A percentile compares a stretch with the other conserved stretches of the same genome.
Evolutionary conservation across 1,140 invertebrate genomes (phyloP).

Genomic region (Paraescarpia echinospica): DNA sequence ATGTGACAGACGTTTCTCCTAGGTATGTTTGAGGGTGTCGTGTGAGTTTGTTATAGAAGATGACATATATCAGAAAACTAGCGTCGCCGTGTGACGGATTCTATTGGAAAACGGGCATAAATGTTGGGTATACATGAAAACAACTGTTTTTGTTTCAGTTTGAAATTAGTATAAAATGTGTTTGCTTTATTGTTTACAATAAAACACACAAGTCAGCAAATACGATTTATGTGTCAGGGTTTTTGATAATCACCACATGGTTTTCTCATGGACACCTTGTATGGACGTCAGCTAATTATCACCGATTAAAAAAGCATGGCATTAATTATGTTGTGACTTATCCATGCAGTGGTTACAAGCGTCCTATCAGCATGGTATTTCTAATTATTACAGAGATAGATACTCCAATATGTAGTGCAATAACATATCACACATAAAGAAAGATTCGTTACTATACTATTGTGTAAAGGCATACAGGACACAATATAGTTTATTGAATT

Average conservation of each 20-base stretch:
- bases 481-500: too few relatives aligned
- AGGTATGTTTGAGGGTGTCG: not conserved
- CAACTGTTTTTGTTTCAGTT: not conserved
- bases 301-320: too few relatives aligned
- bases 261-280: not conserved
- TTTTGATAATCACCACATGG: too few relatives aligned
- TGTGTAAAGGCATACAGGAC: too few relatives aligned
- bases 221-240: not conserved
- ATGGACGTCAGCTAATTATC: not conserved
- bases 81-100: not conserved
- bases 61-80: not conserved
- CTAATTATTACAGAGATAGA: not conserved
- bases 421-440: not conserved
- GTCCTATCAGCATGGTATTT: not conserved
- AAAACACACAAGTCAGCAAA: not conserved
- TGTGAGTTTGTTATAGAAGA: not conserved
- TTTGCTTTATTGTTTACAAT: not conserved
- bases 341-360: not conserved
- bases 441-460: not conserved
- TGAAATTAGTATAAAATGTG: not conserved
- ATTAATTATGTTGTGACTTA: too few relatives aligned
- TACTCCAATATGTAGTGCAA: not conserved
- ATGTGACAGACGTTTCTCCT: not conserved
- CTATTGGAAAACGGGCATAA: not conserved
- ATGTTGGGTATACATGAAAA: not conserved